Evolutionary conservation across 2,888 invertebrate species (phyloP), one percentile per base, ranked within the genome.

Genomic region (Caenorhabditis becei): DNA sequence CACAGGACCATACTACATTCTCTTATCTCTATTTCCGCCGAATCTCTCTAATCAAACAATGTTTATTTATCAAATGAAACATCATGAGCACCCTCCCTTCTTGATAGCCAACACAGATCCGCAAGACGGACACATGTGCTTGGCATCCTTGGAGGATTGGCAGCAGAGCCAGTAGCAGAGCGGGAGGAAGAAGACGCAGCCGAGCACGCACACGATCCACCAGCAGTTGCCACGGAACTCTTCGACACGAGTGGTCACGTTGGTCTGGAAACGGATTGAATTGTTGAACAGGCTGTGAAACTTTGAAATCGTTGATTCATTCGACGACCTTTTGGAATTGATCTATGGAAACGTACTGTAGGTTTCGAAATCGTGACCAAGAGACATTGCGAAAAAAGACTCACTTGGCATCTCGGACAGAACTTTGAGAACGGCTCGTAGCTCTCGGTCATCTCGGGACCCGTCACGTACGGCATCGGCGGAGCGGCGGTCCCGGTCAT

Each of bases 51-150:
- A 41, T 41, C 41, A 41, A 10, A n/a, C n/a, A n/a, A n/a, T n/a
- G n/a, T n/a, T n/a, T n/a, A 32, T 32, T 32, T 32, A 32, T 32
- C 32, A 32, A n/a, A n/a, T n/a, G n/a, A n/a, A n/a, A n/a, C n/a
- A n/a, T 32, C 10, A 32, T 4, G 32, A 70, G 23, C 58, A 70
- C 23, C 59, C 58, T 59, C 59, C 59, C 14, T 70, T 32, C 51
- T 70, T 58, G n/a, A 54, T 14, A 0, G 69, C 56, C 51, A 80
- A 35, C 11, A 70, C 1, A 16, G 59, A 47, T 18, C 61, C 66
- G 28, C 80, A 80, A 1, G 59, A 41, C 1, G 77, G 80, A 16
- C 80, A 80, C 20, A 23, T 62, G 54, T 80, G 80, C 11, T 49
- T 26, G n/a, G 66, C 67, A 28, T 80, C 80, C 58, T 77, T 70